These are phyloP conservation scores for Apamea monoglypha DNA, from an alignment of 2,888 invertebrate species.

Conservation along the genomic window DNA sequence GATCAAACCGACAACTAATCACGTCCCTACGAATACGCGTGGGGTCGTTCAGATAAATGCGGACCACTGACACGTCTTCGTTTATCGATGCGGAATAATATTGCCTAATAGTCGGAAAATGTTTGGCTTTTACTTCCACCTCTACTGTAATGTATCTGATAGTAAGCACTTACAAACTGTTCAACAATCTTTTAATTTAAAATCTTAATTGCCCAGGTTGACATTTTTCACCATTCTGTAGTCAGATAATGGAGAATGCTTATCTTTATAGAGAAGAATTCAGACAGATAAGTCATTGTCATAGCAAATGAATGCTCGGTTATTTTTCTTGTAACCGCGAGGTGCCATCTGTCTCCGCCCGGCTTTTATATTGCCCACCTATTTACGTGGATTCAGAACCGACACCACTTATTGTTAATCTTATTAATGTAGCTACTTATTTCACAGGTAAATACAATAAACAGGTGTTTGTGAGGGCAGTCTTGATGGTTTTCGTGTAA, in stretches of 20 bases:
- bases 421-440: slow-evolving; percentile 58
- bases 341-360: slow-evolving; percentile 60
- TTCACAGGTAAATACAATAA: slow-evolving; percentile 45
- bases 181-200: slow-evolving; percentile 36
- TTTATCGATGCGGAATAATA: slow-evolving; percentile 40
- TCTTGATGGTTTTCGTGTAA: slow-evolving; percentile 25
- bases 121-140: slow-evolving; percentile 36
- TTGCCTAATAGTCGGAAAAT: slow-evolving; percentile 37
- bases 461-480: slow-evolving; percentile 27
- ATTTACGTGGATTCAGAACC: slow-evolving; percentile 62
- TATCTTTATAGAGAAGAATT: slow-evolving; percentile 53
- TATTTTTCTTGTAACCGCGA: slow-evolving; percentile 59
- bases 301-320: slow-evolving; percentile 59
- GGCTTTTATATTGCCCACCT: slow-evolving; percentile 61
- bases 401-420: slow-evolving; percentile 64
- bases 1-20: slow-evolving; percentile 52
- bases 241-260: slow-evolving; percentile 49
- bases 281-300: slow-evolving; percentile 65
- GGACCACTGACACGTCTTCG: slow-evolving; percentile 37
- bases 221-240: slow-evolving; percentile 37
- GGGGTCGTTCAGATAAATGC: slow-evolving; percentile 47
- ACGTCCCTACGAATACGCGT: slow-evolving; percentile 45
- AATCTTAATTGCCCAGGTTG: slow-evolving; percentile 43
- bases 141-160: slow-evolving; percentile 43
- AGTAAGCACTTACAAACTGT: not conserved